Conservation (phyloP, 2,797 vertebrate genomes). For the Xenopus petersii region DNA sequence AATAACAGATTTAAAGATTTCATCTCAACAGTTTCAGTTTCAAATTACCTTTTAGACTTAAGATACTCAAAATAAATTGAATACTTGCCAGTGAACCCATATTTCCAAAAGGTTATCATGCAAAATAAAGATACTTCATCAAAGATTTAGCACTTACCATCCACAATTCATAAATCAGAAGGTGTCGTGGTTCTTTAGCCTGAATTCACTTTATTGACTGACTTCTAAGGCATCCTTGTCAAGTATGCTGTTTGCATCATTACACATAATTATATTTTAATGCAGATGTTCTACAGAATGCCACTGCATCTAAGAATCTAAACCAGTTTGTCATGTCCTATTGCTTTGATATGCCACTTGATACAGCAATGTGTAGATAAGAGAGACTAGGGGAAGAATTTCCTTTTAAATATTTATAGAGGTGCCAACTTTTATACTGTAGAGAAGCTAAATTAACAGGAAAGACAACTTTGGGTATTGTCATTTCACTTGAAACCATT, state of each 20-base stretch:
- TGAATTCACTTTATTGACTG: slow-evolving; percentile 54
- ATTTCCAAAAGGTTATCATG: slow-evolving; percentile 45
- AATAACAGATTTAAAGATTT: slow-evolving; percentile 40
- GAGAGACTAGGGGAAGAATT: slow-evolving; percentile 45
- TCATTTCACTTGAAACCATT: slow-evolving; percentile 2
- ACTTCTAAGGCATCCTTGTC: slow-evolving; percentile 49
- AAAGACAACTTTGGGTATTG: slow-evolving; percentile 29
- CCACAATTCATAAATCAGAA: slow-evolving; percentile 52
- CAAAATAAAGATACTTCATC: slow-evolving; percentile 47
- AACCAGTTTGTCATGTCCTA: slow-evolving; percentile 58
- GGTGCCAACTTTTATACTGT: slow-evolving; percentile 41
- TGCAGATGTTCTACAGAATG: slow-evolving; percentile 52
- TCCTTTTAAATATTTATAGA: slow-evolving; percentile 43
- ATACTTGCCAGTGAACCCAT: slow-evolving; percentile 34
- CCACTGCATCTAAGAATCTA: slow-evolving; percentile 41
- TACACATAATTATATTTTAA: slow-evolving; percentile 53
- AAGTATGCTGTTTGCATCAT: slow-evolving; percentile 54
- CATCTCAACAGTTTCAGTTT: not conserved
- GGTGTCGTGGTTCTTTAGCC: slow-evolving; percentile 56
- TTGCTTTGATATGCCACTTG: slow-evolving; percentile 53
- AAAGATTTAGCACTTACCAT: slow-evolving; percentile 35
- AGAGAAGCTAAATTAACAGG: slow-evolving; percentile 36
- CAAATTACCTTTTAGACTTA: slow-evolving; percentile 38
- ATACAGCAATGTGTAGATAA: slow-evolving; percentile 50
- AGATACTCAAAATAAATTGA: slow-evolving; percentile 43